Percentiles rank a stretch among this genome's conserved stretches.
Evolutionary conservation across 2,888 invertebrate genomes (phyloP).

Genomic region (Cylloceria caligata): DNA sequence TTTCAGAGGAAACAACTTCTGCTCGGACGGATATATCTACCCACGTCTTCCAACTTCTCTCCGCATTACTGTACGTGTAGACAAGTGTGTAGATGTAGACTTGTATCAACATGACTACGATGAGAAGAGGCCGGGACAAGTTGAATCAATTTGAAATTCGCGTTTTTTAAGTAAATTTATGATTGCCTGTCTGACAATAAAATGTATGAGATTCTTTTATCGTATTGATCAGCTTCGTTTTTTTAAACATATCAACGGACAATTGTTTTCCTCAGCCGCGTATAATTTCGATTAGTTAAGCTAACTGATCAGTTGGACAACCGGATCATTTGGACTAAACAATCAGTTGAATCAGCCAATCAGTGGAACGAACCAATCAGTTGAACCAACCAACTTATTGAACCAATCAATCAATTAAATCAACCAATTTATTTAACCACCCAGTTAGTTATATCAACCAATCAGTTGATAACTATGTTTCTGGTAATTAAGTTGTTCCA

Average conservation of each 20-base stretch:
- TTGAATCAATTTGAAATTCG: neutral
- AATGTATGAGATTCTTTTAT: neutral
- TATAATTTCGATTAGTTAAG: too few species aligned
- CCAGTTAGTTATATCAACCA: too few species aligned
- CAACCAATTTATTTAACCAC: too few species aligned
- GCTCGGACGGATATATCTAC: slow-evolving; percentile 61
- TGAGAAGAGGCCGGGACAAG: neutral
- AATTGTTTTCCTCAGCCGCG: too few species aligned
- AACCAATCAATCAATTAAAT: too few species aligned
- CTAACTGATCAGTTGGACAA: too few species aligned
- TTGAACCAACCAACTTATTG: too few species aligned
- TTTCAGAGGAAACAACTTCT: slow-evolving; percentile 56
- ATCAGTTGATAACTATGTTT: too few species aligned
- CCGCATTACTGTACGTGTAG: neutral
- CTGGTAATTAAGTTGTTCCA: too few species aligned
- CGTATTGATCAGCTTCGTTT: too few species aligned
- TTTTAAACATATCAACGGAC: too few species aligned
- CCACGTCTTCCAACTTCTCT: slow-evolving; percentile 46
- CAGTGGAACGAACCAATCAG: neutral
- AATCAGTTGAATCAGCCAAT: neutral
- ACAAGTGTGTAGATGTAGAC: slow-evolving; percentile 53
- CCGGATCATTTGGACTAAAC: too few species aligned
- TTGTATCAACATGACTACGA: slow-evolving; percentile 13
- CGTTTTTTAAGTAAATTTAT: neutral
- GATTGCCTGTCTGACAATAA: neutral